Base-by-base conservation (phyloP, 2,888 invertebrate genomes). In the Dioctria linearis region DNA sequence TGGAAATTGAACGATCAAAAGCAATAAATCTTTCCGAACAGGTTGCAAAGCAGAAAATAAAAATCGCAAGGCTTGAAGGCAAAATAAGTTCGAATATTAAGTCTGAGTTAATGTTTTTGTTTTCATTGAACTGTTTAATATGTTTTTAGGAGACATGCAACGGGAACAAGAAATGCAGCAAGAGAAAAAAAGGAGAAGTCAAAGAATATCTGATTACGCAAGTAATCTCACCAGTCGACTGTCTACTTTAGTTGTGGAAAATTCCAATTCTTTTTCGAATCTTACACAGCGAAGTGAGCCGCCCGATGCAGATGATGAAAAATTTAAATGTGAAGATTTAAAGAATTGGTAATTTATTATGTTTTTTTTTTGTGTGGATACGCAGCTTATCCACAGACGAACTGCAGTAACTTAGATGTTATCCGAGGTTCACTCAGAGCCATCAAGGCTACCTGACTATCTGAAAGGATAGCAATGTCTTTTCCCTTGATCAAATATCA, bases 131-230 rank as follows among this genome's bases (percentile, higher is more conserved):
- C 46, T 61, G 25, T 25, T 25, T 25, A 25, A 25, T 25, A 25
- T 25, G 2, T 5, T 79, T 75, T 2, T 65, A 85, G 85, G 84
- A 57, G 87, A 88, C 0, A 79, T 87, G 39, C 87, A 88, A 80
- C 86, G 85, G 80, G 87, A 87, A 11, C 82, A 86, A 3, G 88
- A 87, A 42, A 66, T 80, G 9, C 87, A 86, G 81, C 82, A 80
- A 3, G 87, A 88, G 46, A 87, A 86, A 65, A 88, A 86, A 83
- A 88, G 85, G 79, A 87, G 88, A 37, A 83, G 84, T 3, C 87
- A 88, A 81, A 86, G 88, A 80, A 87, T 88, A 37, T 84, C 85
- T 5, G 88, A 88, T 8, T 88, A 88, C 76, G 82, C 87, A 8
- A 86, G 84, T 42, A 85, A 84, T 13, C 65, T 82, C 57, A 61